Percentiles rank a stretch among this genome's conserved stretches.
phyloP scores from a whole-genome alignment of 2,113 vertebrate species.

The Sitta europaea region DNA sequence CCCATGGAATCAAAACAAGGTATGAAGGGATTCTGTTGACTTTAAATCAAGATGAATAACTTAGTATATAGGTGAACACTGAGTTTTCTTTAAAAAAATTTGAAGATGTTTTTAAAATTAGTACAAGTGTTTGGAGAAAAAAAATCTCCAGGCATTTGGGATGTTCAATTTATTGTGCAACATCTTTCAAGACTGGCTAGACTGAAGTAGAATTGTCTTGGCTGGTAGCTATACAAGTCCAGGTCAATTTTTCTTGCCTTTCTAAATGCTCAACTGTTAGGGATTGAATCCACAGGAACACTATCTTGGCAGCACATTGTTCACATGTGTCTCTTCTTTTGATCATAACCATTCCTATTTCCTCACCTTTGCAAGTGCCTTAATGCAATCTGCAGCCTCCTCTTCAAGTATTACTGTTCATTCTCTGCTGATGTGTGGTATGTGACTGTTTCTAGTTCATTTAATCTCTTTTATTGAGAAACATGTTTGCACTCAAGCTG shows the following conservation, averaged over 20 bases:
- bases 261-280: neutral
- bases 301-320: neutral
- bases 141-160: neutral
- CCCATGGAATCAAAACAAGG: neutral
- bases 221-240: neutral
- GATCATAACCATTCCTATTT: constrained; percentile 15
- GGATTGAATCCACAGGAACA: neutral
- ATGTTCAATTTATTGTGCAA: neutral
- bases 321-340: neutral
- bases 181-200: neutral
- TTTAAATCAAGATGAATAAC: neutral
- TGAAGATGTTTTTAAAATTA: neutral
- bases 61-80: neutral
- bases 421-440: neutral
- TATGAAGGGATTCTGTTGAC: neutral
- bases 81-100: neutral
- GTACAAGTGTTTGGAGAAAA: neutral
- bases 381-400: neutral
- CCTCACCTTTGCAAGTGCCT: neutral
- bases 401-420: neutral
- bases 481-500: neutral
- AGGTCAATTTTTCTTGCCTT: neutral
- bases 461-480: neutral
- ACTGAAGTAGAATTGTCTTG: neutral
- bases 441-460: neutral